A percentile compares a stretch with the other conserved stretches of the same genome.
phyloP scores from a whole-genome alignment of 37 sponge, comb jelly and placozoan genomes.

The Petrosia ficiformis region DNA sequence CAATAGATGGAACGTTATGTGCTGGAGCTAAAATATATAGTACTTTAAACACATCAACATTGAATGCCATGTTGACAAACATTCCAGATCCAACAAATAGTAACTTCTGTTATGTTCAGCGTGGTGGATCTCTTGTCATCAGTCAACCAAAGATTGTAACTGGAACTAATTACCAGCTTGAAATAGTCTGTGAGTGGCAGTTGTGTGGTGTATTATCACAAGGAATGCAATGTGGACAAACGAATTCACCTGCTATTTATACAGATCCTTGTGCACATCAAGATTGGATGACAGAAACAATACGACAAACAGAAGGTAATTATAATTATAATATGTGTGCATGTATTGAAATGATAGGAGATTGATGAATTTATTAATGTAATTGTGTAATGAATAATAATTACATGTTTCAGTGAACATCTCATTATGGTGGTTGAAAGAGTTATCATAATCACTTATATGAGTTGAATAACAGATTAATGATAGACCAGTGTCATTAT shows the following conservation, averaged over 20 bases:
- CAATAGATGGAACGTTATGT: not conserved
- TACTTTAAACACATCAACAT: no score
- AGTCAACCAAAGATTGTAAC: not conserved
- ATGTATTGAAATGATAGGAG: no score
- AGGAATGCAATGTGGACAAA: constrained; percentile 1
- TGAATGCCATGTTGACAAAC: no score
- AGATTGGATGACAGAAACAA: not conserved
- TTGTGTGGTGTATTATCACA: constrained; percentile 3
- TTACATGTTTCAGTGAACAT: no score
- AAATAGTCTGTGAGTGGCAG: constrained; percentile 14
- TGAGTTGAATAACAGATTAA: no score
- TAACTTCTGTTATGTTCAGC: constrained; percentile 2
- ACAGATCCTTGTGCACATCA: not conserved
- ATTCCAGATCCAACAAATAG: not conserved
- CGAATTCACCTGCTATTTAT: not conserved
- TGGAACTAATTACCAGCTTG: not conserved
- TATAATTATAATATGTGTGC: no score
- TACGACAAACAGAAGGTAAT: not conserved
- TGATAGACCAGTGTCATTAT: no score
- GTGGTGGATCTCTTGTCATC: constrained; percentile 1
- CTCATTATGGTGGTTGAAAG: no score
- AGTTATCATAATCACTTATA: no score
- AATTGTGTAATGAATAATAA: no score
- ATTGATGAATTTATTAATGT: no score
- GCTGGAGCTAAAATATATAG: not conserved